Conservation (phyloP, 2,888 invertebrate species). For the Tryphoninae sp. region DNA sequence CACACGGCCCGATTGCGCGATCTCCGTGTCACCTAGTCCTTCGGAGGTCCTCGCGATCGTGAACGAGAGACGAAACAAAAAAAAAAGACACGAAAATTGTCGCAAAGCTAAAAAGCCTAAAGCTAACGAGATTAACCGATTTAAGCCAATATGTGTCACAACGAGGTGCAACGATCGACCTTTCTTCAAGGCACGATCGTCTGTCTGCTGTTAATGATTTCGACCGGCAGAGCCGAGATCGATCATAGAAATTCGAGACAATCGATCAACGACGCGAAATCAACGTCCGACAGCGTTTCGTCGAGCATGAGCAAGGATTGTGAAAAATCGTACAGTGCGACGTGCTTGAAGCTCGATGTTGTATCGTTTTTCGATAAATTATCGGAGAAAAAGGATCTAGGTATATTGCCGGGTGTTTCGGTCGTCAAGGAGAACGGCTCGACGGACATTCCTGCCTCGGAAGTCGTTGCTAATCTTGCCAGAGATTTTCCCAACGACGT, state of each 20-base stretch:
- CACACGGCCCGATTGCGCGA: conserved; percentile 35
- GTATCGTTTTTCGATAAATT: conserved; percentile 89
- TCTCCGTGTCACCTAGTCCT: conserved; percentile 4
- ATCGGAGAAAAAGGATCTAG: conserved; percentile 87
- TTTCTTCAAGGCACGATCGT: conserved; percentile 41
- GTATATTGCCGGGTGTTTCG: conserved; percentile 88
- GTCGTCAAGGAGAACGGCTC: conserved; percentile 86
- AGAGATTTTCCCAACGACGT: conserved; percentile 89
- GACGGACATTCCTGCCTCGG: conserved; percentile 83
- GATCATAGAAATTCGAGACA: conserved; percentile 73
- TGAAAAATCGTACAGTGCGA: conserved; percentile 85
- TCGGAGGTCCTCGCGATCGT: conserved; percentile 23
- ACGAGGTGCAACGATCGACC: conserved; percentile 41
- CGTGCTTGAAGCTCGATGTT: conserved; percentile 90
- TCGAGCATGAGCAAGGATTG: conserved; percentile 82
- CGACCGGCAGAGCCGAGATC: conserved; percentile 71
- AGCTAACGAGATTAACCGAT: background rate
- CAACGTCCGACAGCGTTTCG: conserved; percentile 59
- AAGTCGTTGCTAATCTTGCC: conserved; percentile 89
- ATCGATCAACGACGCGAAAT: conserved; percentile 72
- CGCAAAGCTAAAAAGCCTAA: background rate
- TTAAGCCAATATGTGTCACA: conserved; percentile 40
- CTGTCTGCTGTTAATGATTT: conserved; percentile 70
- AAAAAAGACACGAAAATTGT: conserved; percentile 22
- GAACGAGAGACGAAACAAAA: background rate